Evolutionary conservation across 2,113 vertebrate genomes (phyloP), one percentile per base, ranked within the genome.

Genomic region (Ornithorhynchus anatinus): DNA sequence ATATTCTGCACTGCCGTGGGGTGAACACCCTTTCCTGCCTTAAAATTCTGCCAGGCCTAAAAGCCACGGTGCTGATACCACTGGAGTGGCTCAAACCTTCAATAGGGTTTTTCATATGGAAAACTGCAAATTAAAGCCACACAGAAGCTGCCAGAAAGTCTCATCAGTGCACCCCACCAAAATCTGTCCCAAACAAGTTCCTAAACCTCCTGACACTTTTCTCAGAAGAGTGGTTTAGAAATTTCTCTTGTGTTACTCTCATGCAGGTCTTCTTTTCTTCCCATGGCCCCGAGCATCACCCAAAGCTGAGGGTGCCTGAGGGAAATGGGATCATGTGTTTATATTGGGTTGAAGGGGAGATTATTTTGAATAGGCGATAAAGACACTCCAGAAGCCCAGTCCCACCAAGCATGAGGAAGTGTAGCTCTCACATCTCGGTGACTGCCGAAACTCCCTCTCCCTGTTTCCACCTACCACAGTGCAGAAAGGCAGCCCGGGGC

Each of bases 221-320:
- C 70, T 82, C 80, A 59, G 12, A 64, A 84, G 67, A 84, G 45
- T 69, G 54, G 58, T 61, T 80, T 75, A 81, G 61, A 42, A 80
- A 69, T 22, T 76, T 52, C 69, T 70, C 42, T 42, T 79, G 39
- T 37, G 43, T n/a, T 33, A 68, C 35, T 31, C 72, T 75, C 27
- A 70, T 67, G 72, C 86, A 32, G 27, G 20, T 78, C 15, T 75
- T 32, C 63, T 76, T 75, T 79, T 31, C 43, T 53, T 70, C 59
- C 51, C 12, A 71, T 47, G 22, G 44, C 52, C 29, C 79, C 68
- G 23, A 59, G 61, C 77, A 33, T 53, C 61, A 37, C 51, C 44
- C 67, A 84, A 51, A 38, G 53, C 38, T 29, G 36, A 74, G 75
- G 75, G 77, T 87, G 45, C 69, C 38, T 80, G 43, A 27, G 29